Evolutionary conservation across 2,113 vertebrate genomes (phyloP), one percentile per base, ranked within the genome.

Genomic region (Mobula hypostoma): DNA sequence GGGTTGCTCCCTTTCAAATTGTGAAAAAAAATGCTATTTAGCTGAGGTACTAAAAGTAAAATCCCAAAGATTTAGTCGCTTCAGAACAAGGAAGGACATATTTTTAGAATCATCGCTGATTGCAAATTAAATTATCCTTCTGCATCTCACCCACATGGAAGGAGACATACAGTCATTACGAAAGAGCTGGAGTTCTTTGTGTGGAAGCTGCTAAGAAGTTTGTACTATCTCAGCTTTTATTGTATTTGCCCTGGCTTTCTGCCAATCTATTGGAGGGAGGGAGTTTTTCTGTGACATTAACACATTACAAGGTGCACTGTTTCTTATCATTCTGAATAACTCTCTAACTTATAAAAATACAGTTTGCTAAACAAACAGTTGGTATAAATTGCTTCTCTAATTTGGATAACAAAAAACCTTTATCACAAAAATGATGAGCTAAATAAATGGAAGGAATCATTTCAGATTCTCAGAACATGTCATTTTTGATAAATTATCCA

Each of bases 261-360:
- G 85, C 61, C 85, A 90, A 90, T 32, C 29, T 90, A 90, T 68
- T n/a, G 85, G 29, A 90, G 85, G 85, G 85, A 90, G 85, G 85
- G 85, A 90, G 85, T 32, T 90, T 90, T 90, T 90, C 61, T 63
- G 14, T 66, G 85, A 90, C 85, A 90, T 85, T 85, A 48, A 4
- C 48, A 48, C 48, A 48, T 87, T 87, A 61, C 83, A 87, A 87
- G 58, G 61, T 90, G 85, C 63, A 90, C 85, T 90, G 85, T 90
- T 90, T 90, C 85, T 90, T 90, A 90, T 90, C 85, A 90, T 32
- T 90, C 58, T 15, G 61, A 90, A 90, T 90, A 90, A 90, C 85
- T 90, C 85, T 90, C 85, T n/a, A 61, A 90, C 85, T 88, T 63
- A 66, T 66, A 90, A 88, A 88, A 88, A 66, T 29, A 88, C 83